Evolutionary conservation across 2,888 invertebrate species (phyloP).

Genomic region (Beris morrisii): DNA sequence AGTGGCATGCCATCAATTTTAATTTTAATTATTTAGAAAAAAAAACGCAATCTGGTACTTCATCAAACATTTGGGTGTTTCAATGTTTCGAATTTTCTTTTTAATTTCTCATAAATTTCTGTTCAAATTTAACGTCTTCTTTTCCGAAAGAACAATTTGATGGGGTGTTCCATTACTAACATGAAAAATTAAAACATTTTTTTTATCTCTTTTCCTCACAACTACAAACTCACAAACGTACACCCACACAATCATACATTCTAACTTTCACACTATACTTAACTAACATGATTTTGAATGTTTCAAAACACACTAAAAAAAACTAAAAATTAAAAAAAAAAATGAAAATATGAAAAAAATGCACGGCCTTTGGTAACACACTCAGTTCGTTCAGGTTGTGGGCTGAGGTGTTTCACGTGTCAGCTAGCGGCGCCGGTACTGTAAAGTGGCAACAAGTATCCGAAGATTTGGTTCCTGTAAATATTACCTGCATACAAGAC

Average conservation of each 20-base stretch:
- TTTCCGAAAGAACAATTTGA: conserved; percentile 11
- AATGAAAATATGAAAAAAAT: conserved; percentile 37
- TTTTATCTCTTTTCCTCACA: conserved; percentile 22
- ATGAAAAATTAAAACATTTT: conserved; percentile 21
- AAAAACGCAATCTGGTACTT: not conserved
- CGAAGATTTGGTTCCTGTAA: conserved; percentile 96
- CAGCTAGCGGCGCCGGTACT: conserved; percentile 87
- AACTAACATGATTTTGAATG: conserved; percentile 30
- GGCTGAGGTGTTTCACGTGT: conserved; percentile 98
- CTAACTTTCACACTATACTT: conserved; percentile 14
- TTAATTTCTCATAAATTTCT: not conserved
- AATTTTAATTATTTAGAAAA: not conserved
- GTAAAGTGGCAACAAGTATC: conserved; percentile 98
- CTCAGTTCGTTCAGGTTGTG: conserved; percentile 75
- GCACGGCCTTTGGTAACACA: conserved; percentile 42
- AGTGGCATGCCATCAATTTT: conserved; percentile 30
- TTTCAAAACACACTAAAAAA: conserved; percentile 34
- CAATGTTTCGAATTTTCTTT: not conserved
- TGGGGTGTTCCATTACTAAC: conserved; percentile 17
- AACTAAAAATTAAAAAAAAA: conserved; percentile 35
- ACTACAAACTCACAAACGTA: conserved; percentile 8
- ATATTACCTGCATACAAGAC: conserved; percentile 97
- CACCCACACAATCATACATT: not conserved
- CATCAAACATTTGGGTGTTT: not conserved
- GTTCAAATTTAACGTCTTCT: not conserved